Evolutionary conservation across 2,797 vertebrate species (phyloP), one percentile per base, ranked within the genome.

Genomic region (Pangasius djambal): DNA sequence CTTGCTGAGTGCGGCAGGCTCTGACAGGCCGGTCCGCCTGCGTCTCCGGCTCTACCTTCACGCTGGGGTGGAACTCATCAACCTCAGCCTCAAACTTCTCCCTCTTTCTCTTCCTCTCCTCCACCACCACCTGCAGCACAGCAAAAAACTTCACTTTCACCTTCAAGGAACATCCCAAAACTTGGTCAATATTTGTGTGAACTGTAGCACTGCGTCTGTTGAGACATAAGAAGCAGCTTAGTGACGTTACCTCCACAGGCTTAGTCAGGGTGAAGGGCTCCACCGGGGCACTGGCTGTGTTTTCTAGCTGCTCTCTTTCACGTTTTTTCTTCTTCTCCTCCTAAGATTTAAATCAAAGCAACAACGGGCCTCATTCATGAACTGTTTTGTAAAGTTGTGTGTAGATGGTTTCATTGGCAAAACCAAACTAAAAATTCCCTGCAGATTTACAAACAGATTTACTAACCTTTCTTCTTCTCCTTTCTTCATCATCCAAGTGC

Each of bases 321-420:
- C 98, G 96, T 89, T 99, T 99, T 91, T 98, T 97, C 93, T 98
- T 98, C 93, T 98, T 99, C 93, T 99, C 98, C 88, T 99, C 98
- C 98, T 99, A 91, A 1, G 78, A n/a, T 9, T 4, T 9, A 69
- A 88, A 59, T 25, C 13, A n/a, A 69, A 75, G 13, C 40, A 65
- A 65, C 59, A 87, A 78, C 0, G 9, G 8, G 20, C 20, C 70
- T 37, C 20, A 44, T 25, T 75, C 12, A 15, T 44, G 6, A 65
- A 31, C 9, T 0, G 6, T 10, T 44, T 48, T 16, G 22, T 28
- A 25, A 63, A 61, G 13, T 12, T 15, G 20, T 44, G 59, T 22
- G 59, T 3, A 57, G 48, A 78, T n/a, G 48, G 13, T 57, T 63
- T 37, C 4, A 44, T 40, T 65, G 25, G 18, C 12, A 22, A 65